Percentiles rank a stretch among this genome's conserved stretches.
These are phyloP conservation scores for Agonopterix heracliana DNA, from an alignment of 2,888 invertebrate genomes.

Conservation along the genomic window DNA sequence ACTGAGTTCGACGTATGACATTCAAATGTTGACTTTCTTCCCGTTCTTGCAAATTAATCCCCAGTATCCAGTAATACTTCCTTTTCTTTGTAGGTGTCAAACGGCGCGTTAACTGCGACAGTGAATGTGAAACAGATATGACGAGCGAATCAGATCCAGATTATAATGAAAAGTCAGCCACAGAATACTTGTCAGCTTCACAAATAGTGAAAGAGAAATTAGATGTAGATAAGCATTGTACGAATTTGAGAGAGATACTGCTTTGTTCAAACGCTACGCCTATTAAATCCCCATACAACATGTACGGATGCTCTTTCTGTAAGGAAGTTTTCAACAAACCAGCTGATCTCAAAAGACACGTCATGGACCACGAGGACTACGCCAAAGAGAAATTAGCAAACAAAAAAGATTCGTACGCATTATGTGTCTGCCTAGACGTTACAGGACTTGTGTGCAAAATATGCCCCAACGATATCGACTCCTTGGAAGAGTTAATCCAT, in stretches of 20 bases:
- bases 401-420: neutral
- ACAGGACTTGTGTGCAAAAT: slow-evolving; percentile 18
- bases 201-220: neutral
- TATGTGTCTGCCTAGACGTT: slow-evolving; percentile 39
- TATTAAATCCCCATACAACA: neutral
- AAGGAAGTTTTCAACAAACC: neutral
- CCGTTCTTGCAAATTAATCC: neutral
- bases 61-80: neutral
- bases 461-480: slow-evolving; percentile 5
- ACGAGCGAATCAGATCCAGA: neutral
- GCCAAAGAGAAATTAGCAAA: neutral
- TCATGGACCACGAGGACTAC: neutral
- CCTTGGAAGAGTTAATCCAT: slow-evolving; percentile 3
- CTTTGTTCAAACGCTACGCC: neutral
- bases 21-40: too few species aligned
- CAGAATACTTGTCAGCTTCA: neutral
- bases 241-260: slow-evolving; percentile 1
- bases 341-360: neutral
- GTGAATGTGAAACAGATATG: neutral
- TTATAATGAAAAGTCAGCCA: neutral
- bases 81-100: neutral
- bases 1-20: too few species aligned
- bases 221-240: neutral
- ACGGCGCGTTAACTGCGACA: neutral
- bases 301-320: neutral